Conservation (phyloP, 2,797 vertebrate genomes). For the Siniperca undulata region DNA sequence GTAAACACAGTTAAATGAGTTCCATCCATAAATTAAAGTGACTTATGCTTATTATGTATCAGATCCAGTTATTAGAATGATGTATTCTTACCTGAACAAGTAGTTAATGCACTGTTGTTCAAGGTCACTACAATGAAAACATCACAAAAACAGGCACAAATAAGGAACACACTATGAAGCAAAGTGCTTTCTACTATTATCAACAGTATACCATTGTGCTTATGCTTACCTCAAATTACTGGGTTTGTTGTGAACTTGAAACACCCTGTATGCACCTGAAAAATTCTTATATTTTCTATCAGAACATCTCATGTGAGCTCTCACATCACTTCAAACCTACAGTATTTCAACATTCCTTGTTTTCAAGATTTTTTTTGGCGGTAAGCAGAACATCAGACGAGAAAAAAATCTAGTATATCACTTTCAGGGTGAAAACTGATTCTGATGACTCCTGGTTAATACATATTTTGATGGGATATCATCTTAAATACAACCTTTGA, state of each 20-base stretch:
- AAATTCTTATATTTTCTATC: conserved; percentile 25
- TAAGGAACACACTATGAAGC: not conserved
- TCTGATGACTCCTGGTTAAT: not conserved
- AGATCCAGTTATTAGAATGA: not conserved
- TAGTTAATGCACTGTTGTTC: conserved; percentile 97
- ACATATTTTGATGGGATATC: not conserved
- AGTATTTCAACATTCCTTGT: too few species aligned
- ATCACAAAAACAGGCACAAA: not conserved
- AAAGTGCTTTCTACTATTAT: not conserved
- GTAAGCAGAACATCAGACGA: too few species aligned
- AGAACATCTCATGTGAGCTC: not conserved
- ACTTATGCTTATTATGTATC: not conserved
- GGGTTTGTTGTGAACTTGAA: conserved; percentile 87
- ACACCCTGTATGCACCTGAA: conserved; percentile 91
- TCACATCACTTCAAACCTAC: too few species aligned
- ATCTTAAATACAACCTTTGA: not conserved
- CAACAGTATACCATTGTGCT: not conserved
- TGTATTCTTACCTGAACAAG: conserved; percentile 91
- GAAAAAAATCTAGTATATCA: not conserved
- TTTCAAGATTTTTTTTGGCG: too few species aligned
- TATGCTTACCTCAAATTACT: conserved; percentile 87
- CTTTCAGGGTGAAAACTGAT: not conserved
- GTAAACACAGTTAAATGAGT: too few species aligned
- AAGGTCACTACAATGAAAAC: conserved; percentile 86
- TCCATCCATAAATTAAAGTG: not conserved